Evolutionary conservation across 2,797 vertebrate species (phyloP).

Genomic region (Gastrophryne carolinensis): DNA sequence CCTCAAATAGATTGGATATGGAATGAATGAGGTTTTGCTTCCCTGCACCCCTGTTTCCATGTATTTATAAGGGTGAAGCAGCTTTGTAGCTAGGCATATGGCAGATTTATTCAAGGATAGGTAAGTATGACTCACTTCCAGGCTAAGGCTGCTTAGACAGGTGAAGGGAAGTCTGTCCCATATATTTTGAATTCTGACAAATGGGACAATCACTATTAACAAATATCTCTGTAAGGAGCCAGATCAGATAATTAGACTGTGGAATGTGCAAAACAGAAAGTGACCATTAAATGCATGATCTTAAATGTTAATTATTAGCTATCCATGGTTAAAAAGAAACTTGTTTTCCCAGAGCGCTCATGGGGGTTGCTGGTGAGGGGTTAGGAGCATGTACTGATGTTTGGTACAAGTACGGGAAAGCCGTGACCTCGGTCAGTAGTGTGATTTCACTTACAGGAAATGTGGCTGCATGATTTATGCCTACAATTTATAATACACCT

Average conservation of each 20-base stretch:
- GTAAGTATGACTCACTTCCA: no score
- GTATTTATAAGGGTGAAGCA: no score
- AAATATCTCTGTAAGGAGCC: slow-evolving; percentile 9
- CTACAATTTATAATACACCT: slow-evolving; percentile 47
- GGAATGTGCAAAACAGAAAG: slow-evolving; percentile 21
- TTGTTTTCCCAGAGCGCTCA: slow-evolving; percentile 38
- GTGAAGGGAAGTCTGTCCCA: no score
- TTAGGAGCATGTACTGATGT: slow-evolving; percentile 17
- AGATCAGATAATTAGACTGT: slow-evolving; percentile 28
- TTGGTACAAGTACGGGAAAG: slow-evolving; percentile 16
- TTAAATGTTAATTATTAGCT: slow-evolving; percentile 41
- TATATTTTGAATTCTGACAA: background rate
- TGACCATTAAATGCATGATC: background rate
- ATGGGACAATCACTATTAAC: background rate
- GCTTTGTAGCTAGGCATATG: no score
- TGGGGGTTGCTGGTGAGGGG: background rate
- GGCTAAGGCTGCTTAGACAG: no score
- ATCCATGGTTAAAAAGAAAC: slow-evolving; percentile 32
- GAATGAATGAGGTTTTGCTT: no score
- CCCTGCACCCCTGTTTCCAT: no score
- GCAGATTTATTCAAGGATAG: no score
- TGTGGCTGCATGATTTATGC: slow-evolving; percentile 29
- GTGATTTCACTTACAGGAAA: slow-evolving; percentile 27
- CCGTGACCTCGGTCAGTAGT: slow-evolving; percentile 9
- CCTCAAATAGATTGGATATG: no score